Percentiles rank a stretch among this genome's conserved stretches.
Conservation (phyloP, 2,888 invertebrate genomes). For the Melanchra persicariae region DNA sequence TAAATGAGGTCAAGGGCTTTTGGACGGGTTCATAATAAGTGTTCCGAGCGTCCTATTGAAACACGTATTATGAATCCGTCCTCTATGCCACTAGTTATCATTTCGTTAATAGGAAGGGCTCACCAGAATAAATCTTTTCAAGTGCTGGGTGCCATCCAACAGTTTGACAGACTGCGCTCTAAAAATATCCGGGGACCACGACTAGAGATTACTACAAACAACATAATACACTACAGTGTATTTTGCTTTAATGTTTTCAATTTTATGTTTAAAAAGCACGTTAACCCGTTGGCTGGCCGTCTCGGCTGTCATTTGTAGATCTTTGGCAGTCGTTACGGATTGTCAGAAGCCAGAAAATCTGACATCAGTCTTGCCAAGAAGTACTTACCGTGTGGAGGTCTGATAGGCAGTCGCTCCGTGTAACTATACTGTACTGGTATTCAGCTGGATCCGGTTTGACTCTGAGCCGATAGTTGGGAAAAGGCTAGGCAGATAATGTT, state of each 20-base stretch:
- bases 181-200: slow-evolving; percentile 71
- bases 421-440: too few relatives aligned
- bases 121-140: slow-evolving; percentile 66
- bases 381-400: too few relatives aligned
- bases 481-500: too few relatives aligned
- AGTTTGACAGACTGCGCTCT: slow-evolving; percentile 71
- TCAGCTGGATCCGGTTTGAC: too few relatives aligned
- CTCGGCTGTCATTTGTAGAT: too few relatives aligned
- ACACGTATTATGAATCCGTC: slow-evolving; percentile 13
- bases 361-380: too few relatives aligned
- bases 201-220: slow-evolving; percentile 50
- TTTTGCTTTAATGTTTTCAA: not conserved
- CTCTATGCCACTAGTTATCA: slow-evolving; percentile 25
- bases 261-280: not conserved
- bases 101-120: slow-evolving; percentile 70
- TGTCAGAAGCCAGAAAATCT: too few relatives aligned
- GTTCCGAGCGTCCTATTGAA: not conserved
- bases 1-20: not conserved
- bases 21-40: too few relatives aligned
- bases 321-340: too few relatives aligned
- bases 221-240: not conserved
- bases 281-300: too few relatives aligned
- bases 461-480: too few relatives aligned
- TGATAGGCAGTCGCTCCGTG: too few relatives aligned
- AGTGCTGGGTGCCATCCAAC: slow-evolving; percentile 78